A percentile compares a stretch with the other conserved stretches of the same genome.
These are phyloP conservation scores for Sphinx pinastri DNA, from an alignment of 2,888 invertebrate species.

Conservation along the genomic window DNA sequence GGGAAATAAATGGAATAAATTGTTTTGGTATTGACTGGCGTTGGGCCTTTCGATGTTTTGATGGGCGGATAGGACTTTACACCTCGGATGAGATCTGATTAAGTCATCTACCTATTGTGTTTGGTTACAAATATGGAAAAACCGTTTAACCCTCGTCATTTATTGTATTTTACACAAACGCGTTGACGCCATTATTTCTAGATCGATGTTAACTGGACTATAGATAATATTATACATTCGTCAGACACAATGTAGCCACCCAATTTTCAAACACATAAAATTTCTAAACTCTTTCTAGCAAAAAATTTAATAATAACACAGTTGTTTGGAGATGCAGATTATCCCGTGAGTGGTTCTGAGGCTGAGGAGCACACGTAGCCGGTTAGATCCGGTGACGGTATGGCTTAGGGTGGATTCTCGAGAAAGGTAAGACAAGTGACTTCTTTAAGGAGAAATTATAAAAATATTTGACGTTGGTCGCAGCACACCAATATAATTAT, in stretches of 20 bases:
- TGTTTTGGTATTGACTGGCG: slow-evolving; percentile 17
- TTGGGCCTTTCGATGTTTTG: not conserved
- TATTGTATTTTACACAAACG: too few species aligned
- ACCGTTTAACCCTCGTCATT: too few species aligned
- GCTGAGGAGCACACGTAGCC: slow-evolving; percentile 37
- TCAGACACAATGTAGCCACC: too few species aligned
- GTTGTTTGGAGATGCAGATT: slow-evolving; percentile 36
- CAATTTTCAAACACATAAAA: not conserved
- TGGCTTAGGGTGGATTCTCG: slow-evolving; percentile 1
- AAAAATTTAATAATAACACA: slow-evolving; percentile 20
- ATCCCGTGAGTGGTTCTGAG: slow-evolving; percentile 48
- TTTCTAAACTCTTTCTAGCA: not conserved
- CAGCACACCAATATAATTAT: too few species aligned
- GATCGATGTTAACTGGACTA: too few species aligned
- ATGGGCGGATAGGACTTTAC: not conserved
- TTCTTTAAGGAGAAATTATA: not conserved
- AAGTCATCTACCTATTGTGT: not conserved
- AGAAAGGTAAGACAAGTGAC: too few species aligned
- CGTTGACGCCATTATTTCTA: too few species aligned
- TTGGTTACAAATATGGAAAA: too few species aligned
- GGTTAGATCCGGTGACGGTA: slow-evolving; percentile 33
- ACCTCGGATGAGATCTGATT: not conserved
- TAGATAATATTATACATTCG: too few species aligned
- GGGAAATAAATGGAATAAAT: slow-evolving; percentile 22
- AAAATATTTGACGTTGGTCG: too few species aligned